Conservation (phyloP, 2,797 vertebrate genomes). For the Amniataba percoides region DNA sequence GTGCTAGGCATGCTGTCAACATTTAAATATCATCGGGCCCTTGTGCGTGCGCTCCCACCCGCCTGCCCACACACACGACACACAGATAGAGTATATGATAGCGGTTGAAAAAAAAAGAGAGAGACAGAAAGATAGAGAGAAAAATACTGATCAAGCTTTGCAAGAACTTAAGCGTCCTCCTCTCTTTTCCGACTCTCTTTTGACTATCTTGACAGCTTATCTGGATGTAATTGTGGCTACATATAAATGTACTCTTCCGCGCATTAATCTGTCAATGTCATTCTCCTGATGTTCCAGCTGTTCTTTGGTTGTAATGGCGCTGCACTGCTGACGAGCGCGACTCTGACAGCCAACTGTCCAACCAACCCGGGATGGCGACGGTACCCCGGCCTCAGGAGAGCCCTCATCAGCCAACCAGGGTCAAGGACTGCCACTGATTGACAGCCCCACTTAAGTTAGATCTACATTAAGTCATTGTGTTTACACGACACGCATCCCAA, state of each 20-base stretch:
- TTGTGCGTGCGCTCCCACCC: conserved; percentile 62
- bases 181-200: conserved; percentile 31
- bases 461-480: conserved; percentile 69
- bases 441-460: conserved; percentile 68
- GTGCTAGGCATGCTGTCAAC: conserved; percentile 75
- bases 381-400: conserved; percentile 69
- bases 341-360: conserved; percentile 79
- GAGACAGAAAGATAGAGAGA: too few relatives aligned
- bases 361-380: conserved; percentile 30
- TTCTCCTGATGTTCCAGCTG: conserved; percentile 74
- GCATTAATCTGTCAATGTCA: conserved; percentile 73
- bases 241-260: conserved; percentile 49
- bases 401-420: conserved; percentile 72
- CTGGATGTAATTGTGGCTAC: conserved; percentile 58
- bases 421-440: conserved; percentile 80
- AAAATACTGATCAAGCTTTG: conserved; percentile 43
- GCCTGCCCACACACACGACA: conserved; percentile 64
- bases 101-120: conserved; percentile 17
- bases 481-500: conserved; percentile 72
- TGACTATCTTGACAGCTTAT: conserved; percentile 65
- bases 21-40: conserved; percentile 75
- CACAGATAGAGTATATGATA: conserved; percentile 56
- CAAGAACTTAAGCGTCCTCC: conserved; percentile 29
- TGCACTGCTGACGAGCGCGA: conserved; percentile 59
- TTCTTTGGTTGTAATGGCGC: conserved; percentile 56